A percentile compares a stretch with the other conserved stretches of the same genome.
Evolutionary conservation across 2,113 vertebrate genomes (phyloP).

Genomic region (Poicephalus meyeri): DNA sequence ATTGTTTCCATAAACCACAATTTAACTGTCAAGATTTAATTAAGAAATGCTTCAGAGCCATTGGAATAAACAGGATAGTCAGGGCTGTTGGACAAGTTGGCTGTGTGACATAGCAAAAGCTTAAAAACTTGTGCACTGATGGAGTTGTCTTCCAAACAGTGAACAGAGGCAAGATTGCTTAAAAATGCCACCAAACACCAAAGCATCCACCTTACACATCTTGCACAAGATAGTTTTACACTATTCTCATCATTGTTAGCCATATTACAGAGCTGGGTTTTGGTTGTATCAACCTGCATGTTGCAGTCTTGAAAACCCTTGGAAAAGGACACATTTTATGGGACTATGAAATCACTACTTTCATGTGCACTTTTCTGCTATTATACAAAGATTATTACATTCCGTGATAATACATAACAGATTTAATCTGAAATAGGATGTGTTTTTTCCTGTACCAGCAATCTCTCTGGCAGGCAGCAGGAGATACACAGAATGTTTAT

Average conservation of each 20-base stretch:
- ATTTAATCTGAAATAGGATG: not conserved
- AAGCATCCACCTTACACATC: not conserved
- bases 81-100: not conserved
- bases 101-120: not conserved
- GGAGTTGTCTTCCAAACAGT: not conserved
- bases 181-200: not conserved
- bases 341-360: not conserved
- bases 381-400: not conserved
- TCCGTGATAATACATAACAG: not conserved
- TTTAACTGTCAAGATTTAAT: slow-evolving; percentile 3
- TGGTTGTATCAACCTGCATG: not conserved
- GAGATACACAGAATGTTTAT: not conserved
- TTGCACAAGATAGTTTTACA: not conserved
- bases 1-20: not conserved
- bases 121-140: not conserved
- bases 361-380: not conserved
- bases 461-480: not conserved
- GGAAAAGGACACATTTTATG: not conserved
- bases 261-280: not conserved
- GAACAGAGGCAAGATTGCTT: not conserved
- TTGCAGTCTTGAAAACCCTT: not conserved
- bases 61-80: not conserved
- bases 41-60: not conserved
- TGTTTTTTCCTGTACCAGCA: not conserved
- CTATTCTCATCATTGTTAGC: not conserved